These are phyloP conservation scores for Acyrthosiphon pisum DNA, from an alignment of 1,140 invertebrate genomes.

Conservation along the genomic window DNA sequence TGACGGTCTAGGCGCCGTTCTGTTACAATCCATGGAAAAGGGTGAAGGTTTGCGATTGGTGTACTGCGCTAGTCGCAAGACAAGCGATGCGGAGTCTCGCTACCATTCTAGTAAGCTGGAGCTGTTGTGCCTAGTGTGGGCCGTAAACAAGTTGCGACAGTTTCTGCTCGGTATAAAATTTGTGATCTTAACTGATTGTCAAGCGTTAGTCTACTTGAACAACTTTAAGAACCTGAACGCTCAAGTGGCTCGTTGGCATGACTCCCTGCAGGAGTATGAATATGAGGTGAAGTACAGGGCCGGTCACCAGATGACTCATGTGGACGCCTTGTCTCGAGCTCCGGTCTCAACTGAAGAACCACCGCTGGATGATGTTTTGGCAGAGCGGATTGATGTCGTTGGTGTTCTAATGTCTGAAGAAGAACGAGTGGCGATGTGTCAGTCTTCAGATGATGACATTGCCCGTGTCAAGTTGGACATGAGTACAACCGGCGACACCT, in stretches of 20 bases:
- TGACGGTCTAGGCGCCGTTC: constrained; percentile 61
- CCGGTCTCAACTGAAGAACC: background rate
- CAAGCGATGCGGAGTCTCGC: background rate
- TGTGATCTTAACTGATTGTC: too few relatives aligned
- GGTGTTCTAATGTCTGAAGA: background rate
- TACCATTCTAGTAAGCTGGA: constrained; percentile 38
- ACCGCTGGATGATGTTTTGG: background rate
- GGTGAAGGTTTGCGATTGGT: background rate
- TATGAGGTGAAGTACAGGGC: too few relatives aligned
- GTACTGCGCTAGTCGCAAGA: constrained; percentile 9
- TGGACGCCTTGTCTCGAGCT: background rate
- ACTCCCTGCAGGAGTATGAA: too few relatives aligned
- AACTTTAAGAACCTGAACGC: too few relatives aligned
- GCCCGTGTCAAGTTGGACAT: too few relatives aligned
- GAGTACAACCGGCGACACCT: too few relatives aligned
- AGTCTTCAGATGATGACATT: background rate
- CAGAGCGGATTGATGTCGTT: background rate
- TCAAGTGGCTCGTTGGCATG: too few relatives aligned
- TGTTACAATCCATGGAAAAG: constrained; percentile 59
- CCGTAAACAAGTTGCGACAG: background rate
- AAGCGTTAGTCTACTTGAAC: too few relatives aligned
- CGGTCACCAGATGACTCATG: background rate
- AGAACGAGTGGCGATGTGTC: background rate
- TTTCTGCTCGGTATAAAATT: background rate
- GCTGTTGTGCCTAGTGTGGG: constrained; percentile 15